Base-by-base conservation (phyloP, 2,797 vertebrate species). In the Crenuchus spilurus region DNA sequence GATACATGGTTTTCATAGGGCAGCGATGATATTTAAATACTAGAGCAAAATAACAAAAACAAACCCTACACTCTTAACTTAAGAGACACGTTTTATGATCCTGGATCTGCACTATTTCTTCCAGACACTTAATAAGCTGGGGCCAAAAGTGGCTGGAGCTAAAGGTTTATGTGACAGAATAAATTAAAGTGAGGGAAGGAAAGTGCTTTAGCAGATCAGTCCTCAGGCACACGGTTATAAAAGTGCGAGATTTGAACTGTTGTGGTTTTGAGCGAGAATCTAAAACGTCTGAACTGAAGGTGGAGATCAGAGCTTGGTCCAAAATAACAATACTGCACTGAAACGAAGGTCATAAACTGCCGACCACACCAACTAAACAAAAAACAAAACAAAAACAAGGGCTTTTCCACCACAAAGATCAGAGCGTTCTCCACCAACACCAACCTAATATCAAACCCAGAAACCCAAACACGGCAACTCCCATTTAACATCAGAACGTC, bases 311-410 rank as follows among this genome's bases (percentile, higher is more conserved):
- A 18, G 20, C 48, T 69, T 61, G 9, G 41, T 51, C 60, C 61
- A 42, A 64, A 52, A 66, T 62, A 72, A 67, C 35, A 55, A 33
- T 46, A 42, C 35, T 24, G 65, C 37, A 30, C 14, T 24, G 26
- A 54, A 61, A 71, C 67, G 58, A 63, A 48, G 14, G 2, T 26
- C 51, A 60, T 72, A 79, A 79, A 79, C 55, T 18, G 35, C 18
- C 16, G 57, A 66, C 72, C 72, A 18, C 77, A 75, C 41, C 57
- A 62, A 66, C 51, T 28, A 31, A 58, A 60, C 42, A 13, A n/a
- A 24, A 60, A 41, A 6, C 63, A 69, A 24, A 14, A 3, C 8
- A 48, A 0, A 18, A 10, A 1, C 9, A 52, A 2, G 4, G 9
- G 13, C 20, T 31, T 24, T 33, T 18, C 9, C 28, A n/a, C 39